Evolutionary conservation across 2,888 invertebrate genomes (phyloP).

Genomic region (Epirrhoe tristata): DNA sequence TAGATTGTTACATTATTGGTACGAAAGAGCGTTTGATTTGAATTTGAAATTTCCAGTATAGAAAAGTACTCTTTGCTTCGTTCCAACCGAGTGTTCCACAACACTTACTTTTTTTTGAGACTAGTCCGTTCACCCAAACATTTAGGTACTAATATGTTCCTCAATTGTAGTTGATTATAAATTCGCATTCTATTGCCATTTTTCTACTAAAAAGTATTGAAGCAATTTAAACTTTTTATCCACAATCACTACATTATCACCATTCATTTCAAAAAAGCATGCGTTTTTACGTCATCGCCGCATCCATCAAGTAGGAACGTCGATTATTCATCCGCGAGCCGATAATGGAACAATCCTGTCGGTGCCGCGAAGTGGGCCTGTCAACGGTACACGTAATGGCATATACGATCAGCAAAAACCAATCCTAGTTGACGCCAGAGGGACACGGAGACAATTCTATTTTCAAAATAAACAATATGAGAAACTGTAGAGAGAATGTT

Average conservation of each 20-base stretch:
- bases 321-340: constrained; percentile 77
- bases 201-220: too few relatives aligned
- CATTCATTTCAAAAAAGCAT: constrained; percentile 28
- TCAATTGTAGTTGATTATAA: too few relatives aligned
- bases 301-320: constrained; percentile 68
- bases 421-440: constrained; percentile 41
- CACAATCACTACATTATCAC: background rate
- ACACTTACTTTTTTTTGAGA: too few relatives aligned
- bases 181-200: too few relatives aligned
- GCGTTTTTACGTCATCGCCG: constrained; percentile 50
- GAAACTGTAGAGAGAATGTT: background rate
- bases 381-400: constrained; percentile 76
- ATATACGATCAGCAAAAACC: constrained; percentile 66
- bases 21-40: too few relatives aligned
- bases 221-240: too few relatives aligned
- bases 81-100: too few relatives aligned
- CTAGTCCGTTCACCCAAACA: too few relatives aligned
- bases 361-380: constrained; percentile 71
- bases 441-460: constrained; percentile 25
- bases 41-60: too few relatives aligned
- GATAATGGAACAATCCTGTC: constrained; percentile 85
- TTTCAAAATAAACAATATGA: constrained; percentile 7
- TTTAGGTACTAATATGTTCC: too few relatives aligned
- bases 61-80: too few relatives aligned
- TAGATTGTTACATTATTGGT: too few relatives aligned